Percentiles rank a stretch among this genome's conserved stretches.
Evolutionary conservation across 1,140 invertebrate species (phyloP).

Genomic region (Chionoecetes opilio): DNA sequence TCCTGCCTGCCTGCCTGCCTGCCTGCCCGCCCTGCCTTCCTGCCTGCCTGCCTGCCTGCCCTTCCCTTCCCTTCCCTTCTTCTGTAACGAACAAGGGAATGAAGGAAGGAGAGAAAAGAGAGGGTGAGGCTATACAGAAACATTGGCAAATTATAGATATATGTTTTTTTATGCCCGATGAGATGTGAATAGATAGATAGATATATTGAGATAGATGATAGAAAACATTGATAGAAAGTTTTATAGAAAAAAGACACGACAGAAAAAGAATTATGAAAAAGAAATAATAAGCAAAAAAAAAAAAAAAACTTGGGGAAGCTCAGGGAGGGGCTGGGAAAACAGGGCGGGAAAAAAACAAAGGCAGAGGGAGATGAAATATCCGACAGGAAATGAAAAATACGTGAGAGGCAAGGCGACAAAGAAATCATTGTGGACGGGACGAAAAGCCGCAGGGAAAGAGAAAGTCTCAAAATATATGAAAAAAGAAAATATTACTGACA

Average conservation of each 20-base stretch:
- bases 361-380: neutral
- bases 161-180: too few species aligned
- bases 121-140: neutral
- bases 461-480: neutral
- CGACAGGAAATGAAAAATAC: neutral
- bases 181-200: neutral
- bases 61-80: too few species aligned
- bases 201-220: neutral
- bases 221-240: neutral
- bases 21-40: too few species aligned
- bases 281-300: neutral
- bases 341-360: neutral
- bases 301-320: neutral
- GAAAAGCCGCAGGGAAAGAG: neutral
- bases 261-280: neutral
- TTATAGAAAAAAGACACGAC: neutral
- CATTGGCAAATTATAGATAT: neutral
- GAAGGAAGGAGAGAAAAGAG: neutral
- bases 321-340: neutral
- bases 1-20: too few species aligned
- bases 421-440: neutral
- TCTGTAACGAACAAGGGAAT: too few species aligned
- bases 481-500: neutral
- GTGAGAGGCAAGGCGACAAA: neutral
- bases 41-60: too few species aligned